Conservation (phyloP, 2,113 vertebrate genomes). For the Opisthocomus hoazin region DNA sequence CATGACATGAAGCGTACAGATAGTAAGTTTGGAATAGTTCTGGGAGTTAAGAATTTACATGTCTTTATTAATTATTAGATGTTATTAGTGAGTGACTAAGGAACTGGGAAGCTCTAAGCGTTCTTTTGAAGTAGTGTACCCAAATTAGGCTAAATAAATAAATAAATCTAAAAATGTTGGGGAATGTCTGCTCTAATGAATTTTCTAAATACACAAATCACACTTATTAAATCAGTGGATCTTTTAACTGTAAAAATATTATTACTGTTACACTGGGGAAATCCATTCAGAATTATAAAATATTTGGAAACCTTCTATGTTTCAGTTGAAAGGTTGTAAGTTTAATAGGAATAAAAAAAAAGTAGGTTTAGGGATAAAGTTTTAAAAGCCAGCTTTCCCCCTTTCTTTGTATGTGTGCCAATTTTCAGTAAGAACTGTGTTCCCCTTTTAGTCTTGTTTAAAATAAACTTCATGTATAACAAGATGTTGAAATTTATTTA, state of each 20-base stretch:
- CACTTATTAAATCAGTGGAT: constrained; percentile 64
- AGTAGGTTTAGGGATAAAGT: not conserved
- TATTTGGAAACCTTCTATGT: constrained; percentile 39
- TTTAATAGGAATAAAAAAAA: not conserved
- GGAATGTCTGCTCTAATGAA: constrained; percentile 63
- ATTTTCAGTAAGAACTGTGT: constrained; percentile 7
- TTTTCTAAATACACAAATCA: constrained; percentile 58
- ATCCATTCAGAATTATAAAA: constrained; percentile 35
- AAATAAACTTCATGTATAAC: constrained; percentile 41
- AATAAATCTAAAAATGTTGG: constrained; percentile 47
- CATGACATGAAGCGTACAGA: constrained; percentile 60
- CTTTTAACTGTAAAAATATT: constrained; percentile 66
- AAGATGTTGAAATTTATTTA: constrained; percentile 45
- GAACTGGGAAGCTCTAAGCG: constrained; percentile 69
- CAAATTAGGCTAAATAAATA: constrained; percentile 73
- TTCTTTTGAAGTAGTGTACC: constrained; percentile 72
- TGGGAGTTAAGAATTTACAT: constrained; percentile 73
- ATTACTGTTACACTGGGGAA: constrained; percentile 46
- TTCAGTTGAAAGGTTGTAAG: not conserved
- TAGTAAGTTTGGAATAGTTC: constrained; percentile 70
- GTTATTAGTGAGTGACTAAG: constrained; percentile 72
- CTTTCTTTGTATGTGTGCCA: not conserved
- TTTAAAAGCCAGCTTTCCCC: not conserved
- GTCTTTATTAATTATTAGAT: constrained; percentile 74
- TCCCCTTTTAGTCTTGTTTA: constrained; percentile 37